Percentiles rank a stretch among this genome's conserved stretches.
phyloP scores from a whole-genome alignment of 2,113 vertebrate genomes.

The Pimephales promelas region DNA sequence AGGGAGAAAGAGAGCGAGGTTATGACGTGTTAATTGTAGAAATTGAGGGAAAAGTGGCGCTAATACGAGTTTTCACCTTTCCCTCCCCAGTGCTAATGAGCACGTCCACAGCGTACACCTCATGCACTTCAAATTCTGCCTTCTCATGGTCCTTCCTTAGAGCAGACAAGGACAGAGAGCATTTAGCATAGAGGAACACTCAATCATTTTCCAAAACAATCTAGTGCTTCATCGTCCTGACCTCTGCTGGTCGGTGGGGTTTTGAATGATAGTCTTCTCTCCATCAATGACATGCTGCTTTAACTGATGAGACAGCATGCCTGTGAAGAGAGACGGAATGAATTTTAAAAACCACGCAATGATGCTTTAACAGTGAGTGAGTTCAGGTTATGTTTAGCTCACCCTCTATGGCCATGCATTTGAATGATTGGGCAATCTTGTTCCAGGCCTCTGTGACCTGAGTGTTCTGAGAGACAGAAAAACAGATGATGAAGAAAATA shows the following conservation, averaged over 20 bases:
- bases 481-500: background rate
- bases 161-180: constrained; percentile 36
- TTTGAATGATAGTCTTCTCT: constrained; percentile 98
- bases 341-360: background rate
- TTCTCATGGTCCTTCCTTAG: constrained; percentile 97
- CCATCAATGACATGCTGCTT: constrained; percentile 97
- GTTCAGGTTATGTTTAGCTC: constrained; percentile 42
- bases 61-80: constrained; percentile 79
- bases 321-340: constrained; percentile 64
- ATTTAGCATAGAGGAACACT: background rate
- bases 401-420: constrained; percentile 96
- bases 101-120: constrained; percentile 97
- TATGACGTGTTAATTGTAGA: background rate
- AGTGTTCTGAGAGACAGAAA: constrained; percentile 81
- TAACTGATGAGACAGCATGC: constrained; percentile 96
- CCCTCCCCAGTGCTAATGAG: constrained; percentile 96
- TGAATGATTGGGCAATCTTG: constrained; percentile 98
- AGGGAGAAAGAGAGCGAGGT: background rate
- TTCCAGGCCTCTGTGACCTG: constrained; percentile 98
- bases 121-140: constrained; percentile 96
- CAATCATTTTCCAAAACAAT: constrained; percentile 6
- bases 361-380: background rate
- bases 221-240: constrained; percentile 63
- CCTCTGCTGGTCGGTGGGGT: constrained; percentile 96
- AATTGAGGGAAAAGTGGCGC: too few species aligned